Evolutionary conservation across 2,797 vertebrate species (phyloP).

Genomic region (Rallus crepitans): DNA sequence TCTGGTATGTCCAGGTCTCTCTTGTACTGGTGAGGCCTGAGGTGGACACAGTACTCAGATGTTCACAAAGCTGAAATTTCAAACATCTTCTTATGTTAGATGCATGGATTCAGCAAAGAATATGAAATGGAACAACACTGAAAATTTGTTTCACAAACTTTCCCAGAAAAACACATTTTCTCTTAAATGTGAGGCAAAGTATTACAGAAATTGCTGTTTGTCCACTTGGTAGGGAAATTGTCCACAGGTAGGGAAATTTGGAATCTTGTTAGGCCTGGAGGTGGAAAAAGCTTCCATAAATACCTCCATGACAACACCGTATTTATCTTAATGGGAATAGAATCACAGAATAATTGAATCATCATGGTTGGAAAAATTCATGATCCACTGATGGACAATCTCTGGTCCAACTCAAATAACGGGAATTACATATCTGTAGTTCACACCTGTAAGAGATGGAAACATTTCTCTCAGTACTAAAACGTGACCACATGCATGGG

Average conservation of each 20-base stretch:
- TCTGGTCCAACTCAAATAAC: not conserved
- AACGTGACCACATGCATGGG: rapidly evolving
- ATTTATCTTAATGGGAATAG: not conserved
- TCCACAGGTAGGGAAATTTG: not conserved
- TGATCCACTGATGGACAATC: not conserved
- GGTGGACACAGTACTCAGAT: rapidly evolving
- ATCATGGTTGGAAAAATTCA: too few species aligned
- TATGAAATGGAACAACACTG: not conserved
- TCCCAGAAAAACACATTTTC: not conserved
- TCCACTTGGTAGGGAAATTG: not conserved
- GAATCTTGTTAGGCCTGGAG: not conserved
- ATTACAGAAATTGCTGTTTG: not conserved
- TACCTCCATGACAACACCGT: not conserved
- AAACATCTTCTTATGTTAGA: not conserved
- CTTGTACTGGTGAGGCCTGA: not conserved
- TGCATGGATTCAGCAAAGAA: not conserved
- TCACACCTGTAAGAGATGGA: rapidly evolving
- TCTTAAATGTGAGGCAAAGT: not conserved
- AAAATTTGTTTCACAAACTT: not conserved
- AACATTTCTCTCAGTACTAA: not conserved
- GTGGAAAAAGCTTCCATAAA: not conserved
- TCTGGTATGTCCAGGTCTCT: rapidly evolving
- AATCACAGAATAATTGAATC: too few species aligned
- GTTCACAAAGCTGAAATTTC: not conserved
- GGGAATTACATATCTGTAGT: not conserved